phyloP scores from a whole-genome alignment of 1,140 invertebrate genomes.

The Lucilia cuprina region DNA sequence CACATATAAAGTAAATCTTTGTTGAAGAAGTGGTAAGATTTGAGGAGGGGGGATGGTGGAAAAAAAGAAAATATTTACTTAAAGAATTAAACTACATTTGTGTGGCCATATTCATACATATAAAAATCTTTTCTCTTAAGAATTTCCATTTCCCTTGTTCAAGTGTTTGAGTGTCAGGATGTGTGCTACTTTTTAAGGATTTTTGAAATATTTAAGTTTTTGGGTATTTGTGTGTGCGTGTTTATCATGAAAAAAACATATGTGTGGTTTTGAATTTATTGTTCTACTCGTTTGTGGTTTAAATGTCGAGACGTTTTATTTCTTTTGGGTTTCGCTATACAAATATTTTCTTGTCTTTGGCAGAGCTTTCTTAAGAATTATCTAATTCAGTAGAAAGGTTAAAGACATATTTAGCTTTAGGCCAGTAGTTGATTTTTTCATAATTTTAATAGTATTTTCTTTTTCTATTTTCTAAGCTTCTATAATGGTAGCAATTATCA shows the following conservation, averaged over 20 bases:
- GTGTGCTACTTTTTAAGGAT: neutral
- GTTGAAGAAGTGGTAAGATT: neutral
- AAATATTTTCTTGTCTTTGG: neutral
- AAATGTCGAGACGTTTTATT: slow-evolving; percentile 17
- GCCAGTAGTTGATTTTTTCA: neutral
- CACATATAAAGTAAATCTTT: slow-evolving; percentile 23
- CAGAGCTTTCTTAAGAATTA: neutral
- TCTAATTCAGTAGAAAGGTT: neutral
- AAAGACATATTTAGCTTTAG: neutral
- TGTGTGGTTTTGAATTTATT: slow-evolving; percentile 16
- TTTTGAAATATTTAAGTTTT: neutral
- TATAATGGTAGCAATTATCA: slow-evolving; percentile 23
- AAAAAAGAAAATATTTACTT: slow-evolving; percentile 20
- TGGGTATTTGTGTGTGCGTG: neutral
- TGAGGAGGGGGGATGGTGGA: neutral
- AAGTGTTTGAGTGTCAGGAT: neutral
- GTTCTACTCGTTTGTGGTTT: neutral
- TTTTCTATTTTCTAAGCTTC: too few relatives aligned
- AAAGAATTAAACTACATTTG: slow-evolving; percentile 30
- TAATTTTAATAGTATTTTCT: neutral
- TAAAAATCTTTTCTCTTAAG: neutral
- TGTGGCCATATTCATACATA: neutral
- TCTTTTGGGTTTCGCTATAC: neutral
- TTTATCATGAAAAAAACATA: neutral
- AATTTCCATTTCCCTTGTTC: neutral